A percentile compares a stretch with the other conserved stretches of the same genome.
Evolutionary conservation across 2,888 invertebrate genomes (phyloP).

Genomic region (Blastobasis lacticolella): DNA sequence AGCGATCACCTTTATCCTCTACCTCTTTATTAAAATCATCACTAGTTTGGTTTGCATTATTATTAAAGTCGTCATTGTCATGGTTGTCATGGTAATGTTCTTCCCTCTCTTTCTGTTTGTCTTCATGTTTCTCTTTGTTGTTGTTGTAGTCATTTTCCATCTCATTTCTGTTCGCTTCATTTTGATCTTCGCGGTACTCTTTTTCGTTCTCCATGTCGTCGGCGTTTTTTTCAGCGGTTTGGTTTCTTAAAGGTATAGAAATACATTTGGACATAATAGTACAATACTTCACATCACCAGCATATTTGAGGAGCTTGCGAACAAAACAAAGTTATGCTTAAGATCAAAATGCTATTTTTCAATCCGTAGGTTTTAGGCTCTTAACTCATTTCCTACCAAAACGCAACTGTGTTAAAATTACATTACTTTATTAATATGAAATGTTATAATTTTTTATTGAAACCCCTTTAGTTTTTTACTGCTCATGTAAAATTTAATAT

Average conservation of each 20-base stretch:
- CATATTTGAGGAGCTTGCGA: too few species aligned
- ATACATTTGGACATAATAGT: too few species aligned
- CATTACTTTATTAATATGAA: too few species aligned
- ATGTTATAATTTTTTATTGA: too few species aligned
- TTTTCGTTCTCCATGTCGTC: conserved; percentile 27
- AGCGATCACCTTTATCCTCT: conserved; percentile 22
- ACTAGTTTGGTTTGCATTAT: conserved; percentile 11
- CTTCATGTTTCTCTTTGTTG: conserved; percentile 23
- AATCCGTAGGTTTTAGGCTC: too few species aligned
- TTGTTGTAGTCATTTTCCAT: conserved; percentile 23
- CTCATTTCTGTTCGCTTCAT: conserved; percentile 24
- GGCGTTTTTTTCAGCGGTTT: conserved; percentile 21
- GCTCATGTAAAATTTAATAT: too few species aligned
- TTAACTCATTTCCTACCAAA: too few species aligned
- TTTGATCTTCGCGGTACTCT: conserved; percentile 24
- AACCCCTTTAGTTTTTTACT: too few species aligned
- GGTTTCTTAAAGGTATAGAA: conserved; percentile 11
- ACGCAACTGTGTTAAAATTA: too few species aligned
- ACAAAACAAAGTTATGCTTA: too few species aligned
- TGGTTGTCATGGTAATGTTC: conserved; percentile 23
- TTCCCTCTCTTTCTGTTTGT: conserved; percentile 21
- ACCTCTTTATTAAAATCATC: conserved; percentile 14
- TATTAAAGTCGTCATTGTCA: conserved; percentile 7
- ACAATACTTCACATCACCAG: too few species aligned
- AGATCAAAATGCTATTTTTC: too few species aligned